Base-by-base conservation (phyloP, 2,797 vertebrate species). In the Brotula barbata region DNA sequence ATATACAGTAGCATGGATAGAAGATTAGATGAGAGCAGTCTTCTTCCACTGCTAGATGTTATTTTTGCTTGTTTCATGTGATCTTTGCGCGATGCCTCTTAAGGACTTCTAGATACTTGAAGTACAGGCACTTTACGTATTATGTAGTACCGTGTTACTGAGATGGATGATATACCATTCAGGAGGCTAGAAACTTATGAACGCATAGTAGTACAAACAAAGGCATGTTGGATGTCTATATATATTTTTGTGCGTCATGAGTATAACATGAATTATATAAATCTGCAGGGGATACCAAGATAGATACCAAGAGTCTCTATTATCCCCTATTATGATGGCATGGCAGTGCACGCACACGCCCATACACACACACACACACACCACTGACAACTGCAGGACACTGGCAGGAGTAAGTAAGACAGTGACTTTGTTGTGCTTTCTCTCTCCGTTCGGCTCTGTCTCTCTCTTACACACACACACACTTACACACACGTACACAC, bases 311-410 rank as follows among this genome's bases (percentile, higher is more conserved):
- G 67, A 64, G 56, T 68, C 37, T 67, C 68, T 71, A 85, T 83
- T 82, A 80, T 83, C 71, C 68, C 49, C 78, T 73, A 79, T 75
- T 66, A 80, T 75, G 77, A 84, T 61, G 62, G 58, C 56, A 61
- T 58, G 53, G 39, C 2, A 28, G 41, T 45, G 42, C 36, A 47
- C 46, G 46, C 33, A 55, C 37, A 57, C 13, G 42, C 31, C 28
- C 47, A 48, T 45, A 47, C 46, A 50, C 34, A 39, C 20, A 25
- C 8, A 39, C 36, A 48, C 37, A 16, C 37, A n/a, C 37, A 7
- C 15, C n/a, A 28, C 8, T 46, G 13, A 54, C 28, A 51, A 19
- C 36, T 51, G 40, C 17, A 62, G 65, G 74, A 77, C 57, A 42
- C 45, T 28, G 17, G 47, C 43, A 60, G 46, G 48, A 51, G 25